Percentiles rank a stretch among this genome's conserved stretches.
These are phyloP conservation scores for Tiliacea citrago DNA, from an alignment of 2,888 invertebrate genomes.

Conservation along the genomic window DNA sequence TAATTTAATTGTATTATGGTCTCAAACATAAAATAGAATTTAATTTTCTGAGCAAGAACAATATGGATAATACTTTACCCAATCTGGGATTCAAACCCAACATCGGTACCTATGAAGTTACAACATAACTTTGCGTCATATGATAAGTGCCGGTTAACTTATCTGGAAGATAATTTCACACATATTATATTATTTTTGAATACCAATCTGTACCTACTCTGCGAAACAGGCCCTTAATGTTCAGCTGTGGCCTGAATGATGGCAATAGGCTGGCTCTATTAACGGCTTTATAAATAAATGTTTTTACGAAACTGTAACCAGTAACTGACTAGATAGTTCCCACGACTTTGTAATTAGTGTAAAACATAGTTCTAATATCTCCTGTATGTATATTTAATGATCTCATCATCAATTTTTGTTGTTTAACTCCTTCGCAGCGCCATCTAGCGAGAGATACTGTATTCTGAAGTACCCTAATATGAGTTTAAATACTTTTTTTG, in stretches of 20 bases:
- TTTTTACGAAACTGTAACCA: conserved; percentile 23
- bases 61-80: not conserved
- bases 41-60: not conserved
- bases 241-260: not conserved
- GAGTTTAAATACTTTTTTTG: not conserved
- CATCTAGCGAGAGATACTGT: conserved; percentile 35
- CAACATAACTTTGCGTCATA: not conserved
- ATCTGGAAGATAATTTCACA: not conserved
- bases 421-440: conserved; percentile 27
- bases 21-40: not conserved
- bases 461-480: not conserved
- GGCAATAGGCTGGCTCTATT: not conserved
- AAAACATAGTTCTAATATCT: conserved; percentile 27
- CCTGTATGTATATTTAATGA: conserved; percentile 17
- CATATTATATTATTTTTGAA: not conserved
- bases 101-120: not conserved
- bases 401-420: conserved; percentile 13
- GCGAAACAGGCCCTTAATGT: not conserved
- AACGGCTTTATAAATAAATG: conserved; percentile 24
- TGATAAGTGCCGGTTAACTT: too few relatives aligned
- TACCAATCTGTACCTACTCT: not conserved
- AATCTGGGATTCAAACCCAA: not conserved
- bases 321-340: conserved; percentile 33
- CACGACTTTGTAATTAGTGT: conserved; percentile 24
- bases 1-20: not conserved